A percentile compares a stretch with the other conserved stretches of the same genome.
Conservation (phyloP, 53 echinoderm and acorn worm genomes). For the Luidia sarsii region DNA sequence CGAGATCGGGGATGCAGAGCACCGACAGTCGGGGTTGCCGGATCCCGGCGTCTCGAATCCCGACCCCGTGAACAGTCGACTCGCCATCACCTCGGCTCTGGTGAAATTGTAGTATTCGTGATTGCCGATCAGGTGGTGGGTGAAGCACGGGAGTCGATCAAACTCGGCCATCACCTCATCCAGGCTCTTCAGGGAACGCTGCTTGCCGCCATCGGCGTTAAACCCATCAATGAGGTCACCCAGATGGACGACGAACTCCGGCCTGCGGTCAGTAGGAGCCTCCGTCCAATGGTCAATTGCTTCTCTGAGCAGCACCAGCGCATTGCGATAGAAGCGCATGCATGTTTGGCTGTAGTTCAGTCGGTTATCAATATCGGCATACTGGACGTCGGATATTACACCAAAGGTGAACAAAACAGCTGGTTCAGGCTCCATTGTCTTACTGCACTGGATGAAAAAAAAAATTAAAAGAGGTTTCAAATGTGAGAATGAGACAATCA, state of each 20-base stretch:
- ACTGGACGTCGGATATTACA: constrained; percentile 86
- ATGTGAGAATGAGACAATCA: too few relatives aligned
- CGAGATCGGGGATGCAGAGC: background rate
- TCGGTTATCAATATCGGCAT: constrained; percentile 75
- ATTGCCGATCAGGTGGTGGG: constrained; percentile 82
- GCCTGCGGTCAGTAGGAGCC: background rate
- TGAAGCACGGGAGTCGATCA: constrained; percentile 45
- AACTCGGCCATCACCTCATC: constrained; percentile 53
- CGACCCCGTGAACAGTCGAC: constrained; percentile 49
- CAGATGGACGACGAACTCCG: constrained; percentile 72
- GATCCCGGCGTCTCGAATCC: background rate
- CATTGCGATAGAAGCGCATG: constrained; percentile 77
- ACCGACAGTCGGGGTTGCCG: constrained; percentile 19
- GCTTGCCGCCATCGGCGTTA: constrained; percentile 65
- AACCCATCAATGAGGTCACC: constrained; percentile 91
- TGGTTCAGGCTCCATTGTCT: too few relatives aligned
- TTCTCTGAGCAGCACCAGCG: constrained; percentile 46
- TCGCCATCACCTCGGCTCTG: constrained; percentile 64
- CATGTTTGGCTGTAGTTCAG: constrained; percentile 54
- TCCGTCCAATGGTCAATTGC: constrained; percentile 76
- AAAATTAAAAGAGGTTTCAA: too few relatives aligned
- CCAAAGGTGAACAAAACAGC: constrained; percentile 78
- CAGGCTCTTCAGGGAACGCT: constrained; percentile 32
- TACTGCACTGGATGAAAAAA: too few relatives aligned
- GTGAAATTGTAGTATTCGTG: constrained; percentile 92